Evolutionary conservation across 2,888 invertebrate species (phyloP).

Genomic region (Drosophila cracens): DNA sequence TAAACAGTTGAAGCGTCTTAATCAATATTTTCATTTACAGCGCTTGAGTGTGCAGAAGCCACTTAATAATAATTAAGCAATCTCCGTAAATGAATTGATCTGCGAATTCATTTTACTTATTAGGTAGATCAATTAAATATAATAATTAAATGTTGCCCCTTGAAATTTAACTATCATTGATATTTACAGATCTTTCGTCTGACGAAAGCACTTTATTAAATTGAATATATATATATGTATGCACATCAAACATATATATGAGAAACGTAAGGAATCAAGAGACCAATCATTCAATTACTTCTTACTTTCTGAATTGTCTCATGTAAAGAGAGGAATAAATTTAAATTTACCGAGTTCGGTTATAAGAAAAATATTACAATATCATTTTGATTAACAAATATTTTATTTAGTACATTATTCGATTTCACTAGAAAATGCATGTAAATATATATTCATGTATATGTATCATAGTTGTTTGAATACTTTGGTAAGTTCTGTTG

Average conservation of each 20-base stretch:
- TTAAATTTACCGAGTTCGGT: conserved; percentile 7
- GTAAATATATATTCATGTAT: conserved; percentile 77
- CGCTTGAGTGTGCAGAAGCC: conserved; percentile 32
- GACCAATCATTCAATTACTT: neutral
- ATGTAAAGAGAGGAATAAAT: neutral
- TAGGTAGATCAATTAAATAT: neutral
- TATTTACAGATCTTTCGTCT: neutral
- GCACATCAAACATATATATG: neutral
- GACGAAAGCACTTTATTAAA: neutral
- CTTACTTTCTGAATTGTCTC: neutral
- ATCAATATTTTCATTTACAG: conserved; percentile 17
- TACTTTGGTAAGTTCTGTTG: conserved; percentile 77
- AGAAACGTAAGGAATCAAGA: neutral
- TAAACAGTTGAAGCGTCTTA: neutral
- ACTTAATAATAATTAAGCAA: neutral
- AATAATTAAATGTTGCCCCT: neutral
- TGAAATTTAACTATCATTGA: neutral
- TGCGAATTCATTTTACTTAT: conserved; percentile 1
- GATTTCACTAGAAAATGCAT: conserved; percentile 81
- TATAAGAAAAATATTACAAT: neutral
- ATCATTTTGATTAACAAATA: conserved; percentile 50
- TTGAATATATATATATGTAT: neutral
- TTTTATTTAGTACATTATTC: conserved; percentile 58
- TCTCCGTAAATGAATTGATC: conserved; percentile 7
- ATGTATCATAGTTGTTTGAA: conserved; percentile 57